Evolutionary conservation across 2,113 vertebrate species (phyloP), one percentile per base, ranked within the genome.

Genomic region (Nycticebus coucang): DNA sequence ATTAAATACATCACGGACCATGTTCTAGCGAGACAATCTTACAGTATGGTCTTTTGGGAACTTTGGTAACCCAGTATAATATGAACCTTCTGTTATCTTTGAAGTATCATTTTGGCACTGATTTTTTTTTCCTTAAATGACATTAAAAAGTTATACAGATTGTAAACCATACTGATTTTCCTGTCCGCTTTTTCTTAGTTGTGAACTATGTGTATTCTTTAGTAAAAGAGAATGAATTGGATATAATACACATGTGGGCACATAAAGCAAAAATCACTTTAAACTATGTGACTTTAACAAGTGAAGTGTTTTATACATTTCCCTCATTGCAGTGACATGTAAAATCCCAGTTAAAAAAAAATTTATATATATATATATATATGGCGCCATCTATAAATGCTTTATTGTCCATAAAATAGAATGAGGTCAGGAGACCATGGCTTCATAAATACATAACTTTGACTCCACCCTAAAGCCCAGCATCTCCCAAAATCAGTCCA

Each of bases 61-160:
- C 21, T 19, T 91, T 35, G 68, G 35, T 37, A 71, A 60, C n/a
- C 33, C 45, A 33, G 72, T 79, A 22, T 4, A 22, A 72, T 85
- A 79, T 80, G 57, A 90, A 93, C 83, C 50, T 75, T 85, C 78
- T 96, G 72, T 85, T 96, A 62, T 35, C 91, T 87, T 93, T 64
- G 7, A 64, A 82, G 11, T 77, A 57, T 68, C 60, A 35, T 71
- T 86, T 92, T 74, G 41, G 50, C 21, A 68, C 41, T 79, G 13
- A 75, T 86, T 84, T 19, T 53, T 85, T 95, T 96, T 92, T 88
- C 37, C 62, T 91, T 85, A 74, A 92, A 66, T 86, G 82, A 75
- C 92, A 97, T 97, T 94, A 95, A 97, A 96, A 97, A 83, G 1
- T 64, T 94, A 28, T 88, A 77, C 2, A 66, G 15, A 74, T 94